Conservation (phyloP, 2,113 vertebrate genomes). For the Paramisgurnus dabryanus region DNA sequence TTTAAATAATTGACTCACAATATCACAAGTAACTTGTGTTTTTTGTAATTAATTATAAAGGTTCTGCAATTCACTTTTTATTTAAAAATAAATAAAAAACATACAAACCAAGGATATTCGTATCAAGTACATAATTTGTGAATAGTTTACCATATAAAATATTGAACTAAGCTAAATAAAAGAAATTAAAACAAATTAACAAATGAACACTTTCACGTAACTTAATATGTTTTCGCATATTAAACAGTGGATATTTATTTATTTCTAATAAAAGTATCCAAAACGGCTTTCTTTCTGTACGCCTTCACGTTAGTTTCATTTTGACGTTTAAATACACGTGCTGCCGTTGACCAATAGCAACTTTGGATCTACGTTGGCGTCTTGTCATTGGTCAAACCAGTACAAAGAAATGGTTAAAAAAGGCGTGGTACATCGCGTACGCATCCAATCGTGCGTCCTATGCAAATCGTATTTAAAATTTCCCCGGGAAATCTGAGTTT, state of each 20-base stretch:
- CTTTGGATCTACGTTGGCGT: neutral
- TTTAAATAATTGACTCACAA: too few relatives aligned
- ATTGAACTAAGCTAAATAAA: neutral
- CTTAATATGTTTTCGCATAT: too few relatives aligned
- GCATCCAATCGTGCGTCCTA: conserved; percentile 69
- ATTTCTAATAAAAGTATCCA: too few relatives aligned
- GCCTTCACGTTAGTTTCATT: too few relatives aligned
- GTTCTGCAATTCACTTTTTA: too few relatives aligned
- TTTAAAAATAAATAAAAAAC: too few relatives aligned
- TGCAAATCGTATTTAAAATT: conserved; percentile 85
- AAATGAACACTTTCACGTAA: too few relatives aligned
- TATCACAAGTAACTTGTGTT: too few relatives aligned
- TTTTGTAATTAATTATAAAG: too few relatives aligned
- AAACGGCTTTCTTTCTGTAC: too few relatives aligned
- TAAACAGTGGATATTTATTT: too few relatives aligned
- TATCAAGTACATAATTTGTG: neutral
- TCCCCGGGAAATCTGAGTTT: conserved; percentile 80
- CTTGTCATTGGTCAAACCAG: neutral
- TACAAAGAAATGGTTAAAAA: neutral
- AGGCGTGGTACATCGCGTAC: neutral
- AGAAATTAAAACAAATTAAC: neutral
- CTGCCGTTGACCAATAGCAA: neutral
- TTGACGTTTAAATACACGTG: neutral
- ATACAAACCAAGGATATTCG: too few relatives aligned
- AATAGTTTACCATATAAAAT: neutral